These are phyloP conservation scores for Hylaea fasciaria DNA, from an alignment of 2,888 invertebrate species.

Conservation along the genomic window DNA sequence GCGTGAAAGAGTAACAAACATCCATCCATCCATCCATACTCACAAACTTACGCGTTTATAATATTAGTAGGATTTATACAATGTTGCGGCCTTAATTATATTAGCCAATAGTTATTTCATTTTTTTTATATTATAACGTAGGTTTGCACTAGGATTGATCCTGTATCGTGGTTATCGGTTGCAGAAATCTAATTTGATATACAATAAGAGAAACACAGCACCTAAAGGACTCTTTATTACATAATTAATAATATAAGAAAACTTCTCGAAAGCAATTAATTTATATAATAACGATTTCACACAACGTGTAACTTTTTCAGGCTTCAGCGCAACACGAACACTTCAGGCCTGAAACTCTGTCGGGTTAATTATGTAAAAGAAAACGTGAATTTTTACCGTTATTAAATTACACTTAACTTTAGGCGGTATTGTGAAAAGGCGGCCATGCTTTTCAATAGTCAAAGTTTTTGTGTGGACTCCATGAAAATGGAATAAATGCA, in stretches of 20 bases:
- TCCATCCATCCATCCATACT: too few species aligned
- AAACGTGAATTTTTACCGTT: conserved; percentile 11
- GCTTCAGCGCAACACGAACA: conserved; percentile 17
- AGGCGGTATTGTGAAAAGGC: conserved; percentile 3
- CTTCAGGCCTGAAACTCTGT: conserved; percentile 7
- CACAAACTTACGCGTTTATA: too few species aligned
- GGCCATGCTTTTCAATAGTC: conserved; percentile 1
- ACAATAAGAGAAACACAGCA: too few species aligned
- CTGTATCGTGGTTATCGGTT: too few species aligned
- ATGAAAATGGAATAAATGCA: conserved; percentile 1
- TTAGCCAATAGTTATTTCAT: too few species aligned
- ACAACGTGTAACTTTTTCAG: conserved; percentile 11
- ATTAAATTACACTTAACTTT: conserved; percentile 15
- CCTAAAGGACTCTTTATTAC: not conserved
- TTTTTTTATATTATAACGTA: too few species aligned
- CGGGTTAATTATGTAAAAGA: conserved; percentile 19
- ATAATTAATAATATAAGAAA: not conserved
- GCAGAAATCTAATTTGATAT: too few species aligned
- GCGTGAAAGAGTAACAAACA: too few species aligned
- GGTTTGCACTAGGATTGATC: too few species aligned
- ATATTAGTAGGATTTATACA: too few species aligned
- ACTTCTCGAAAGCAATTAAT: conserved; percentile 4
- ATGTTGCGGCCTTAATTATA: too few species aligned
- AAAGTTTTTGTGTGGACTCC: conserved; percentile 13
- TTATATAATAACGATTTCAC: conserved; percentile 10